Evolutionary conservation across 2,888 invertebrate species (phyloP).

Genomic region (Agrilus mali): DNA sequence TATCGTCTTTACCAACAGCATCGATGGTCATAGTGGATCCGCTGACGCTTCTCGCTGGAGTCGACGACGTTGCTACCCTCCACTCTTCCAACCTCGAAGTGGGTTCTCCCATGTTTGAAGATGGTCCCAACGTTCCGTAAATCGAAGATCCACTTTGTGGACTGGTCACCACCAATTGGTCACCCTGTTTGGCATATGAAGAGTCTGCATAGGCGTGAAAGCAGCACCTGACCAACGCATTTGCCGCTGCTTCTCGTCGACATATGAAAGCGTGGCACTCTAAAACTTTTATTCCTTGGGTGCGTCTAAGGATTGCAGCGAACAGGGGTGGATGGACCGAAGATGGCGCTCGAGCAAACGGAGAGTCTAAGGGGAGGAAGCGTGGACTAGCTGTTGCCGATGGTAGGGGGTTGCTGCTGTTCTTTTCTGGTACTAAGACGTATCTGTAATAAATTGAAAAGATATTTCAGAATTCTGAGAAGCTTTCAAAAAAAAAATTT

Average conservation of each 20-base stretch:
- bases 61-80: constrained; percentile 31
- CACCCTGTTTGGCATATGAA: constrained; percentile 76
- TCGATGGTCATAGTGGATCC: constrained; percentile 49
- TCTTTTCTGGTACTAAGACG: constrained; percentile 36
- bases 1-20: constrained; percentile 57
- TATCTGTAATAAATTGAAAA: constrained; percentile 30
- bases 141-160: constrained; percentile 35
- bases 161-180: constrained; percentile 20
- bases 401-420: constrained; percentile 26
- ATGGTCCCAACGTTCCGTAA: constrained; percentile 22
- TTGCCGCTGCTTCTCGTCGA: constrained; percentile 91
- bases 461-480: too few species aligned
- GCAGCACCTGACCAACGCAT: constrained; percentile 92
- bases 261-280: constrained; percentile 99
- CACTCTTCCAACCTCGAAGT: constrained; percentile 38
- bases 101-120: not conserved
- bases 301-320: constrained; percentile 89
- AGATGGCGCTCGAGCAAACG: constrained; percentile 85
- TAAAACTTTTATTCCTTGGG: constrained; percentile 92
- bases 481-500: too few species aligned
- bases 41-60: constrained; percentile 21
- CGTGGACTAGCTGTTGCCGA: constrained; percentile 53
- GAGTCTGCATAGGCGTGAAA: constrained; percentile 97
- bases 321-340: constrained; percentile 92
- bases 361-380: constrained; percentile 91